These are phyloP conservation scores for Spheniscus mendiculus DNA, from an alignment of 2,113 vertebrate genomes.

Conservation along the genomic window DNA sequence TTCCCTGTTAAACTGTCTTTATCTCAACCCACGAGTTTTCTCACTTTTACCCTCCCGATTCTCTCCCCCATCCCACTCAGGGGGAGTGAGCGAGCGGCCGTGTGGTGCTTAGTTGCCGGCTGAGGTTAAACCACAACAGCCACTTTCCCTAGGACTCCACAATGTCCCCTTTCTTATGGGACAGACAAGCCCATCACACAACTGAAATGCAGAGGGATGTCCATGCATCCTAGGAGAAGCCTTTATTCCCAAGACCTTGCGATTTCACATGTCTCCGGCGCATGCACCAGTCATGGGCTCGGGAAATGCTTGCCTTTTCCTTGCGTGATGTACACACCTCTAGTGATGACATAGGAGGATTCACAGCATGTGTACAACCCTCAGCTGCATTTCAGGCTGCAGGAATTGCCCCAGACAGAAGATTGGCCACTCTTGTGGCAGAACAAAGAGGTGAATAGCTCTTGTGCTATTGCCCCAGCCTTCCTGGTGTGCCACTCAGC, in stretches of 20 bases:
- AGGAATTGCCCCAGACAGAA: background rate
- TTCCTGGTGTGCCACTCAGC: background rate
- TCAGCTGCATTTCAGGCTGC: background rate
- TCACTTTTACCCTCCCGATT: too few species aligned
- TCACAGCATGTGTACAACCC: background rate
- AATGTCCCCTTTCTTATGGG: background rate
- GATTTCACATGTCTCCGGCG: fast-evolving
- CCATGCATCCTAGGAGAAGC: background rate
- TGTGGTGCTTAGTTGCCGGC: too few species aligned
- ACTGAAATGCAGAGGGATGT: background rate
- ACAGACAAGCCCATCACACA: background rate
- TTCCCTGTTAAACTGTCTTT: too few species aligned
- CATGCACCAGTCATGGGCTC: fast-evolving
- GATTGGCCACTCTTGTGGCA: background rate
- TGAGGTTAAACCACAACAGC: too few species aligned
- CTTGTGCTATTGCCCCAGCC: background rate
- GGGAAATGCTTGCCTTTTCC: background rate
- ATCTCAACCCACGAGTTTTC: too few species aligned
- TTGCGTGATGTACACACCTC: background rate
- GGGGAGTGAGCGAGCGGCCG: too few species aligned
- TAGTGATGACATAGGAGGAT: background rate
- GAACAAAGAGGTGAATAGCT: background rate
- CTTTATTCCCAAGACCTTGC: background rate
- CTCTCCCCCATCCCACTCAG: too few species aligned
- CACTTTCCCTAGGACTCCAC: background rate